Base-by-base conservation (phyloP, 2,113 vertebrate species). In the Myrmecobius fasciatus region DNA sequence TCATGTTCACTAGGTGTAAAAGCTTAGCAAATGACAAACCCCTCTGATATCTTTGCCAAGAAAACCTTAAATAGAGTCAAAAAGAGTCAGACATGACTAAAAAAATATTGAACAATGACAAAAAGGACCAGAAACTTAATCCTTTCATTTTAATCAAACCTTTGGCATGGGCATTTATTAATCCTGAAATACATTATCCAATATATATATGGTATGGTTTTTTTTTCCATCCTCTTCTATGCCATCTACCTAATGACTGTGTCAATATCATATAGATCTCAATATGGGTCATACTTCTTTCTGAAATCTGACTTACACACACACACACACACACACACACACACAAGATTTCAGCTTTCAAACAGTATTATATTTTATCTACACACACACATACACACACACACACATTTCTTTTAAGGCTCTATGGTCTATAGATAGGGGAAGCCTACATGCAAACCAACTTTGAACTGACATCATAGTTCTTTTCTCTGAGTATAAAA, bases 1-100 rank as follows among this genome's bases (percentile, higher is more conserved):
- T 75, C 36, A 98, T 99, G 98, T 90, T 60, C 36, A 7, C 3
- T 83, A 6, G 54, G 25, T 10, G 0, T 97, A 98, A 96, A 98
- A 98, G 98, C 54, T 56, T 28, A 26, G 54, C 54, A 56, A 56
- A 56, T 56, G 54, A 25, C 26, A 56, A 56, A 56, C 54, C 54
- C 26, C 25, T 28, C 26, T 26, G 25, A 20, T 54, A 54, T 25
- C 24, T 54, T 25, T 25, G 53, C 52, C 52, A 24, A 53, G 53
- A 54, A 54, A 54, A 54, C 5, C 24, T 25, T 25, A 56, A 56
- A 56, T 28, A 2, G 54, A 26, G 26, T 28, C 8, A 56, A 8
- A 28, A 56, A 56, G 26, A 25, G 53, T 54, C 25, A 25, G 25
- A 54, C 1, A 54, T 4, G 25, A 56, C 54, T 56, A 26, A 56